Conservation (phyloP, 2,888 invertebrate genomes). For the Pogonocherus hispidulus region DNA sequence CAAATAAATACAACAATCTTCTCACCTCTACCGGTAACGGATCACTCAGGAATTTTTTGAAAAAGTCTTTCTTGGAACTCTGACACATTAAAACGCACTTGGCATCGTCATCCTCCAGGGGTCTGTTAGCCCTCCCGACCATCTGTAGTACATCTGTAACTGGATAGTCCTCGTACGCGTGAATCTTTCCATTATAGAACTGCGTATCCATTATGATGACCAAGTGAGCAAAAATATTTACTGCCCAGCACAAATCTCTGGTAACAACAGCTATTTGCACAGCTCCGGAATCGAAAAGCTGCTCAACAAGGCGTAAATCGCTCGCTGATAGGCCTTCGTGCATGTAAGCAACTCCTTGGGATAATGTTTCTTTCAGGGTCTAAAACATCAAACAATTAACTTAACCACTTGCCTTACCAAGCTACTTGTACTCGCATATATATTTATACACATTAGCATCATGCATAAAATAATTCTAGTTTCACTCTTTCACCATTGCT, state of each 20-base stretch:
- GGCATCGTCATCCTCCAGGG: constrained; percentile 91
- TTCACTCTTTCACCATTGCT: no score
- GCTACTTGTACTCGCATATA: no score
- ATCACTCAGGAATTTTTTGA: constrained; percentile 97
- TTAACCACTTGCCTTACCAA: no score
- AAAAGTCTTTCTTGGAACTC: constrained; percentile 97
- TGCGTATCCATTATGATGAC: constrained; percentile 98
- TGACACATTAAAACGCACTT: constrained; percentile 98
- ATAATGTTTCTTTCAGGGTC: constrained; percentile 91
- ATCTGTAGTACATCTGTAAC: constrained; percentile 97
- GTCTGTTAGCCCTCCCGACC: constrained; percentile 96
- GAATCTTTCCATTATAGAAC: constrained; percentile 85
- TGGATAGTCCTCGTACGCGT: constrained; percentile 97
- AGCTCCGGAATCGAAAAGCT: constrained; percentile 93
- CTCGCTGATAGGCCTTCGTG: constrained; percentile 92
- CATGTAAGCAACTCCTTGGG: constrained; percentile 96
- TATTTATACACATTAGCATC: no score
- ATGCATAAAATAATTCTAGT: no score
- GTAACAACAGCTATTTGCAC: constrained; percentile 94
- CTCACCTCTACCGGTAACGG: constrained; percentile 92
- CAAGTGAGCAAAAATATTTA: constrained; percentile 92
- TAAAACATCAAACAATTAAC: constrained; percentile 61
- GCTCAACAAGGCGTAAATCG: constrained; percentile 93
- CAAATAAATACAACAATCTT: neutral
- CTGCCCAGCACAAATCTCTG: constrained; percentile 92